Evolutionary conservation across 2,113 vertebrate species (phyloP).

Genomic region (Choloepus hoffmanni): DNA sequence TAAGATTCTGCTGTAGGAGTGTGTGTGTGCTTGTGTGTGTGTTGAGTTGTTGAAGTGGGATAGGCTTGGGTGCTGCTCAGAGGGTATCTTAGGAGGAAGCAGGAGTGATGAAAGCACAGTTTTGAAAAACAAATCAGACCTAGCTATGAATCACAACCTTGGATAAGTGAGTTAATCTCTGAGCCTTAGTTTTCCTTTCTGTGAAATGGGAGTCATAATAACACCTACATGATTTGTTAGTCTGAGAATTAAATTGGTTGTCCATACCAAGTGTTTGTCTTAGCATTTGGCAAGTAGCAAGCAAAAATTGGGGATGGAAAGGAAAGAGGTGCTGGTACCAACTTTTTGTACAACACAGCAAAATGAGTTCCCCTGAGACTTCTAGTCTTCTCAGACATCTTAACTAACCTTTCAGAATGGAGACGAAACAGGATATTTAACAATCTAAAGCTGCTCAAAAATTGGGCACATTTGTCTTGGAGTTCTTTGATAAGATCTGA

Average conservation of each 20-base stretch:
- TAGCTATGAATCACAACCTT: neutral
- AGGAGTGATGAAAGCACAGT: neutral
- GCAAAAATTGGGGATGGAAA: neutral
- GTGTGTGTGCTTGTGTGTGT: neutral
- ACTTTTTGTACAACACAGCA: neutral
- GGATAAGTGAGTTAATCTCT: neutral
- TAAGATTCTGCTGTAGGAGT: neutral
- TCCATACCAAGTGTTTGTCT: neutral
- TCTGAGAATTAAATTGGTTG: neutral
- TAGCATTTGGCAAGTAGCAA: neutral
- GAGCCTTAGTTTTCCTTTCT: neutral
- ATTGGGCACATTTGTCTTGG: neutral
- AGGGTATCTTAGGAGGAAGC: neutral
- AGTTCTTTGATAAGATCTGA: neutral
- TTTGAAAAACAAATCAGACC: neutral
- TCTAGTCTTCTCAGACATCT: neutral
- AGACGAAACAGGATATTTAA: neutral
- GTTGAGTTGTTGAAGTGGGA: neutral
- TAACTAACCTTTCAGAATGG: neutral
- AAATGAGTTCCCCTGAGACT: neutral
- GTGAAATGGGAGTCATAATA: neutral
- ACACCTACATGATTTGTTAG: neutral
- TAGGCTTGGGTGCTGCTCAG: neutral
- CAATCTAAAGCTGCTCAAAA: neutral
- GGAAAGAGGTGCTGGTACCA: too few species aligned